These are phyloP conservation scores for Caenorhabditis sinica DNA, from an alignment of 2,888 invertebrate genomes.

Conservation along the genomic window DNA sequence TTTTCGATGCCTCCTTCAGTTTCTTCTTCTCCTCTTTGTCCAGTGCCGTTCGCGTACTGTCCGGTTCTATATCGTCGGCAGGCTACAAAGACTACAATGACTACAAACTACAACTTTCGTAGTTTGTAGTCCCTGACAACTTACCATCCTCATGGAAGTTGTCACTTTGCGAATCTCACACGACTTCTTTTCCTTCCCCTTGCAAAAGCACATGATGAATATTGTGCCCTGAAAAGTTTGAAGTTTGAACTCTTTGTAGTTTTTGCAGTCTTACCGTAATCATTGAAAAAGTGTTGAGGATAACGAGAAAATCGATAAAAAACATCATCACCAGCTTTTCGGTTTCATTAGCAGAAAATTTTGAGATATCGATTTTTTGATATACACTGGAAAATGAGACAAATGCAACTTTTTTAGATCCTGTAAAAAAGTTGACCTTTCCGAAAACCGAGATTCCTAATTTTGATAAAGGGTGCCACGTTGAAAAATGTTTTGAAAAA, in stretches of 20 bases:
- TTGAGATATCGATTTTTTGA: neutral
- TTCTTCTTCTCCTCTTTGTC: constrained; percentile 19
- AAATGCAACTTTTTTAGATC: too few species aligned
- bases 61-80: neutral
- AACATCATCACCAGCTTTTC: neutral
- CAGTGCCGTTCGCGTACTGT: constrained; percentile 34
- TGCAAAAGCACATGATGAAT: too few species aligned
- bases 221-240: too few species aligned
- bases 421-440: neutral
- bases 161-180: too few species aligned
- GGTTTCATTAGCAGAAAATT: neutral
- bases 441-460: neutral
- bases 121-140: too few species aligned
- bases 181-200: too few species aligned
- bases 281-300: constrained; percentile 33
- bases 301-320: constrained; percentile 38
- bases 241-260: too few species aligned
- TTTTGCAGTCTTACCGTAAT: constrained; percentile 31
- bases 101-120: neutral
- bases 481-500: too few species aligned
- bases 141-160: too few species aligned
- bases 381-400: too few species aligned
- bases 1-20: neutral
- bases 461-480: neutral
- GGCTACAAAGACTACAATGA: neutral